Percentiles rank a stretch among this genome's conserved stretches.
phyloP scores from a whole-genome alignment of 2,113 vertebrate species.

The Oryzias celebensis region DNA sequence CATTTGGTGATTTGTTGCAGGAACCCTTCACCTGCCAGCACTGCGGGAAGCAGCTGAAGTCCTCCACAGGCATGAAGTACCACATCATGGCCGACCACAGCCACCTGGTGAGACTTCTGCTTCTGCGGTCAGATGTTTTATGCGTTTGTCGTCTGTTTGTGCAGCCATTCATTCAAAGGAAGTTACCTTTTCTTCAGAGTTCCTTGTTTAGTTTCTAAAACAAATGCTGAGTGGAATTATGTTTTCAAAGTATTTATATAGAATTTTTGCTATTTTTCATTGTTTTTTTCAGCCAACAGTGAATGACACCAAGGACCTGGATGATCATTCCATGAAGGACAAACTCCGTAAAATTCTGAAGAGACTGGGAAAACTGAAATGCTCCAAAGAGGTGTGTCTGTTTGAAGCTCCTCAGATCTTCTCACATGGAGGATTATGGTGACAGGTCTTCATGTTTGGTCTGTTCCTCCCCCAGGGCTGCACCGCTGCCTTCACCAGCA shows the following conservation, averaged over 20 bases:
- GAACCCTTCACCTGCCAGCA: slow-evolving; percentile 89
- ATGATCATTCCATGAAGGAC: slow-evolving; percentile 84
- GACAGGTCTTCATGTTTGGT: background rate
- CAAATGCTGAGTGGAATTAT: no score
- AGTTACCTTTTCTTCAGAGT: no score
- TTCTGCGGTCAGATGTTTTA: no score
- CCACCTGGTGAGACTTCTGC: slow-evolving; percentile 79
- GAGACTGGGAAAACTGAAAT: slow-evolving; percentile 89
- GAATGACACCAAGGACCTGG: slow-evolving; percentile 80
- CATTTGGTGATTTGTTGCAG: slow-evolving; percentile 58
- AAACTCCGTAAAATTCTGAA: slow-evolving; percentile 90
- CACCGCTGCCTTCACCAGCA: slow-evolving; percentile 89
- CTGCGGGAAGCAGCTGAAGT: slow-evolving; percentile 92
- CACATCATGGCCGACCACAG: slow-evolving; percentile 96
- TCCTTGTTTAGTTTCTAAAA: no score
- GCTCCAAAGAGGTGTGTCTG: slow-evolving; percentile 82
- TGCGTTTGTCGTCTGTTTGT: no score
- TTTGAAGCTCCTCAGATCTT: no score
- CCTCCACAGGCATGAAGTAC: slow-evolving; percentile 94
- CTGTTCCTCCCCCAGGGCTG: slow-evolving; percentile 79
- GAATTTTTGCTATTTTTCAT: no score
- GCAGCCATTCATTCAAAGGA: no score
- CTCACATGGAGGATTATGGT: no score
- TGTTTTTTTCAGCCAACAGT: slow-evolving; percentile 74
- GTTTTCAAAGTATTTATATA: no score